phyloP scores from a whole-genome alignment of 2,888 invertebrate genomes.

The Drosophila flavopinicola region DNA sequence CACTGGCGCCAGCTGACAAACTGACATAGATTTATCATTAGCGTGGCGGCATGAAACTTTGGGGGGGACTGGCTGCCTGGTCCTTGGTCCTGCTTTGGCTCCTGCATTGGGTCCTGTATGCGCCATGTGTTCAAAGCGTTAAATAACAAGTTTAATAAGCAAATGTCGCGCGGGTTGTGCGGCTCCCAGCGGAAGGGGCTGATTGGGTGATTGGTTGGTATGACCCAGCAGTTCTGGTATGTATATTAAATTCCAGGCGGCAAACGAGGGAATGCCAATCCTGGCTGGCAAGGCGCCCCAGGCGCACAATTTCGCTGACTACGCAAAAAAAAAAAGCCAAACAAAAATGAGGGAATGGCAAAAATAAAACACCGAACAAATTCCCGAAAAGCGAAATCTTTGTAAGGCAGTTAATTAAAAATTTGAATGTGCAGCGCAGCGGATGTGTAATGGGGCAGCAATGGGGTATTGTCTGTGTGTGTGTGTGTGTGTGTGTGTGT shows the following conservation, averaged over 20 bases:
- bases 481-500: too few relatives aligned
- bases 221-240: constrained; percentile 48
- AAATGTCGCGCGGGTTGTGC: constrained; percentile 38
- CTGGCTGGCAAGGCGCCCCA: constrained; percentile 54
- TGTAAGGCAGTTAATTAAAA: constrained; percentile 76
- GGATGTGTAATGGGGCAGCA: constrained; percentile 4
- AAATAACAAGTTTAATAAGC: constrained; percentile 65
- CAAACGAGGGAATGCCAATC: constrained; percentile 66
- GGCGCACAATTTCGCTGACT: constrained; percentile 41
- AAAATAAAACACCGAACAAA: constrained; percentile 15
- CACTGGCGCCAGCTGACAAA: constrained; percentile 54
- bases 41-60: not conserved
- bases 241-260: constrained; percentile 53
- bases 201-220: constrained; percentile 2
- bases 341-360: too few relatives aligned
- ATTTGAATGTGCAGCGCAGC: constrained; percentile 41
- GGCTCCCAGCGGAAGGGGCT: too few relatives aligned
- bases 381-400: constrained; percentile 63
- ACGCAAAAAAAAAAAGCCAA: constrained; percentile 10
- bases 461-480: constrained; percentile 1
- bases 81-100: too few relatives aligned
- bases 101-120: constrained; percentile 38
- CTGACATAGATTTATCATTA: constrained; percentile 76
- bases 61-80: not conserved
- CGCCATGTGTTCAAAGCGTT: constrained; percentile 52